Conservation (phyloP, 2,797 vertebrate genomes). For the Numenius phaeopus region DNA sequence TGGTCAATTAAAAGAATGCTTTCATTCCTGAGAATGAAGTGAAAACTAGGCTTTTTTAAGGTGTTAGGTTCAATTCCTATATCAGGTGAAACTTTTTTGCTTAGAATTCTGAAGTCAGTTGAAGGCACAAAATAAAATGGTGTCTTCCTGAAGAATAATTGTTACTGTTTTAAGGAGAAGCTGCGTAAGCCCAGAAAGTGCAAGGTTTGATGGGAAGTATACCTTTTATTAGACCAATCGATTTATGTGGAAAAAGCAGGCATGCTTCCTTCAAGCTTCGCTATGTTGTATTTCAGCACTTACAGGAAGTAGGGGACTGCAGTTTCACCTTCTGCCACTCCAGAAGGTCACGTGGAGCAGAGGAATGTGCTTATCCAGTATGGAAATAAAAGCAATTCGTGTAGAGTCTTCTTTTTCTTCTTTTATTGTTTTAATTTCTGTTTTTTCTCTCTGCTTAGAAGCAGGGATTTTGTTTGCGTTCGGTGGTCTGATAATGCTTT, state of each 20-base stretch:
- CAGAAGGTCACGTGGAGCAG: not conserved
- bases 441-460: not conserved
- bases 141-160: not conserved
- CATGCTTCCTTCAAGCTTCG: not conserved
- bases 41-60: not conserved
- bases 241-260: not conserved
- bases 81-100: not conserved
- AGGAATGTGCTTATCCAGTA: not conserved
- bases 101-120: not conserved
- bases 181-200: not conserved
- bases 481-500: not conserved
- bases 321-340: not conserved
- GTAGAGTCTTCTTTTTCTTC: rapidly evolving
- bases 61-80: not conserved
- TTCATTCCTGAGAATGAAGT: not conserved
- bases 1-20: not conserved
- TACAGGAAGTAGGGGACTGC: not conserved
- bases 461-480: not conserved
- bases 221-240: not conserved
- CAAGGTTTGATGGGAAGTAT: not conserved
- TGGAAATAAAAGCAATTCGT: not conserved
- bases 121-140: not conserved
- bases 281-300: not conserved
- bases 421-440: not conserved
- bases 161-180: not conserved